Evolutionary conservation across 1,140 invertebrate species (phyloP), one percentile per base, ranked within the genome.

Genomic region (Aleiodes sp.): DNA sequence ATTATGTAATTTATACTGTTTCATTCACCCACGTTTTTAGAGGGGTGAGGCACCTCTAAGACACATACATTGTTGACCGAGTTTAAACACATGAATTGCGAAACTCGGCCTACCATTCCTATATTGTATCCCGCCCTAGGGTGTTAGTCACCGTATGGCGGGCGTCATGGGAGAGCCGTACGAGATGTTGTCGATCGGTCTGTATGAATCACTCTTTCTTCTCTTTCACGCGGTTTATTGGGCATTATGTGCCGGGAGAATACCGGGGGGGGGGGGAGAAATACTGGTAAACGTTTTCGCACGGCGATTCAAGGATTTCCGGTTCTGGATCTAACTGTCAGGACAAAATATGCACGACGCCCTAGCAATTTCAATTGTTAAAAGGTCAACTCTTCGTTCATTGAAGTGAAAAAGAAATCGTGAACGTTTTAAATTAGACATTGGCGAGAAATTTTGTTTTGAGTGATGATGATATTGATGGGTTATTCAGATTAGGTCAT

Each of bases 301-400:
- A 52, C 46, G 46, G 4, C 46, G 26, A 52, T 52, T 52, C 46
- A 52, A 52, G 46, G 46, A 52, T 21, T 52, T 52, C 46, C 46
- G 46, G 46, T 52, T 52, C 21, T 52, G 46, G 26, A 52, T 52
- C 46, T 24, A 52, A 21, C 19, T 52, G 46, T 52, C 46, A 26
- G 12, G 46, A 52, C 21, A 52, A 6, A 21, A 52, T 21, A 52
- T 52, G 46, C 46, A 52, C 46, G 8, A 16, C 46, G 46, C 46
- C 46, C 21, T 21, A 52, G 46, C 21, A 52, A 24, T 52, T 24
- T 24, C 46, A 52, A 52, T 52, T 12, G 46, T 52, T 24, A 52
- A 52, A 52, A 52, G 46, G 46, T 52, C 46, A 52, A 52, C 46
- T n/a, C n/a, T n/a, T n/a, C n/a, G n/a, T n/a, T n/a, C n/a, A n/a